phyloP scores from a whole-genome alignment of 2,113 vertebrate genomes.

The Oxyruncus cristatus region DNA sequence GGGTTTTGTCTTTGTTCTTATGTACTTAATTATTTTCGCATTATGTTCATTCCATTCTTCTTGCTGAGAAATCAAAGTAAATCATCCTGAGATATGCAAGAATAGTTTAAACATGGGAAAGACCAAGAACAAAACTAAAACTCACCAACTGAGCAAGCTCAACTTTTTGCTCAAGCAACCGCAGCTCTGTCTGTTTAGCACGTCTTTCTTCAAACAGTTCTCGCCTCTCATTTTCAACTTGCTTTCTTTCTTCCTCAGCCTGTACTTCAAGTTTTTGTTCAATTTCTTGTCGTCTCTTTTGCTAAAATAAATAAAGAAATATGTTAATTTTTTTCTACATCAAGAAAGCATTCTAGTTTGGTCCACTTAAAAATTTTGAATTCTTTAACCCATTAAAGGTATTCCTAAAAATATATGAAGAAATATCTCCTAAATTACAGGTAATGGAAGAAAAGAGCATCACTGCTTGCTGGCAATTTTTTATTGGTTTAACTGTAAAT shows the following conservation, averaged over 20 bases:
- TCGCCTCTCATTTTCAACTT: constrained; percentile 92
- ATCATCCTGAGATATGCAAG: background rate
- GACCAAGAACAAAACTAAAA: background rate
- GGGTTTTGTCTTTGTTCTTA: constrained; percentile 94
- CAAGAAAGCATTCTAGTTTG: background rate
- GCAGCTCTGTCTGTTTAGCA: constrained; percentile 95
- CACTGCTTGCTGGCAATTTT: background rate
- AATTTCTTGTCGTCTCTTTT: constrained; percentile 95
- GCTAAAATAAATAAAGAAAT: constrained; percentile 68
- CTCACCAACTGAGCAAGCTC: constrained; percentile 97
- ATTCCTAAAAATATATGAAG: background rate
- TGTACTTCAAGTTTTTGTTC: constrained; percentile 98
- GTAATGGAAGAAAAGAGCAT: background rate
- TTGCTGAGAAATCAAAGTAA: constrained; percentile 80
- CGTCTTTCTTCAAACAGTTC: constrained; percentile 97
- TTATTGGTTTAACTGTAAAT: background rate
- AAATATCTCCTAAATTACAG: background rate
- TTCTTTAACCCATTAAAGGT: background rate
- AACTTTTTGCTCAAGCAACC: constrained; percentile 96
- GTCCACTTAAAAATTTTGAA: background rate
- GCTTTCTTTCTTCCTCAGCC: constrained; percentile 93
- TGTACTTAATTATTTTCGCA: constrained; percentile 91
- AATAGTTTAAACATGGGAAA: background rate
- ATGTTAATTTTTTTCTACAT: background rate
- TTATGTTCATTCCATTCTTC: constrained; percentile 99